A percentile compares a stretch with the other conserved stretches of the same genome.
These are phyloP conservation scores for Labeo calbasu DNA, from an alignment of 2,797 vertebrate genomes.

Conservation along the genomic window DNA sequence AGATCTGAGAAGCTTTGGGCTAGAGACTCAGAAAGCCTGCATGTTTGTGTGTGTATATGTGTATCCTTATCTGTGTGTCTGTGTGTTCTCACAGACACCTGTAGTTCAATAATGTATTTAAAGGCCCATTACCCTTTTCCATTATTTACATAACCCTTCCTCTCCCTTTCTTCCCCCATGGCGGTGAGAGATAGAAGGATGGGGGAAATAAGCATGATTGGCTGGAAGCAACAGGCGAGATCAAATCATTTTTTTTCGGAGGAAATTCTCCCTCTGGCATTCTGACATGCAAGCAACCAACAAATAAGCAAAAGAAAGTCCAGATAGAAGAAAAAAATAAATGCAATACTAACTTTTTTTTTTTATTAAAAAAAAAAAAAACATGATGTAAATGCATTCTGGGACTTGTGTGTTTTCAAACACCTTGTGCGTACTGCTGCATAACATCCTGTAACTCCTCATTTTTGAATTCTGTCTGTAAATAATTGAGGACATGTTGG, in stretches of 20 bases:
- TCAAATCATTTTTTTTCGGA: neutral
- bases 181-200: neutral
- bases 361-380: neutral
- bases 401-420: neutral
- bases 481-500: constrained; percentile 22
- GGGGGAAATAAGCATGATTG: neutral
- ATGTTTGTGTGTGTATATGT: neutral
- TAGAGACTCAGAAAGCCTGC: constrained; percentile 23
- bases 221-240: constrained; percentile 19
- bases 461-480: constrained; percentile 5
- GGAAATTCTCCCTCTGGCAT: constrained; percentile 28
- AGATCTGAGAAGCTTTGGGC: constrained; percentile 32
- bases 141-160: constrained; percentile 47
- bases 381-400: neutral
- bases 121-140: constrained; percentile 46
- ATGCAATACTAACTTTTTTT: neutral
- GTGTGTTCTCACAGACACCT: constrained; percentile 28
- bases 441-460: constrained; percentile 1
- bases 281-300: neutral
- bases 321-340: neutral
- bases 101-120: constrained; percentile 43
- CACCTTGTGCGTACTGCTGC: neutral
- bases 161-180: neutral
- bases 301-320: constrained; percentile 7
- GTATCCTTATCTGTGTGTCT: constrained; percentile 4